phyloP scores from a whole-genome alignment of 1,140 invertebrate species.

The Phortica variegata region DNA sequence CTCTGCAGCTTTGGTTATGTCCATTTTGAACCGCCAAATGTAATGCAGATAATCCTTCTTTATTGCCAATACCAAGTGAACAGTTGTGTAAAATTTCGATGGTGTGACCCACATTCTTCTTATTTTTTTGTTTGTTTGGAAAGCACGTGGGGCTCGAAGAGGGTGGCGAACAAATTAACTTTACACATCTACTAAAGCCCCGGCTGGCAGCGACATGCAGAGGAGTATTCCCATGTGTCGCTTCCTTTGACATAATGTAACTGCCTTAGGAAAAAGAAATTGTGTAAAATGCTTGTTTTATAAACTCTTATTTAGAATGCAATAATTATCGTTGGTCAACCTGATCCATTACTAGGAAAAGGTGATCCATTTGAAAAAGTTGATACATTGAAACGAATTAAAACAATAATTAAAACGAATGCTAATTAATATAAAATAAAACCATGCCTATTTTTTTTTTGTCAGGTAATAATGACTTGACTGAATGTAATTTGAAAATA shows the following conservation, averaged over 20 bases:
- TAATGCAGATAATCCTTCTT: constrained; percentile 87
- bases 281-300: not conserved
- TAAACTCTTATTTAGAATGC: not conserved
- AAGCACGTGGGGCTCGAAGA: constrained; percentile 4
- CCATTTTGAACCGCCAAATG: constrained; percentile 95
- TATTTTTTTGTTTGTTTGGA: constrained; percentile 28
- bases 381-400: too few species aligned
- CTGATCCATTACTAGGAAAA: too few species aligned
- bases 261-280: too few species aligned
- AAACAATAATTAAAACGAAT: too few species aligned
- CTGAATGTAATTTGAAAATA: too few species aligned
- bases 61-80: constrained; percentile 75
- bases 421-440: too few species aligned
- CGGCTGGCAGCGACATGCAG: constrained; percentile 94
- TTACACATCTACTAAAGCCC: constrained; percentile 84
- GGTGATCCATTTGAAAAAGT: too few species aligned
- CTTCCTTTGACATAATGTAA: constrained; percentile 34
- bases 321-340: too few species aligned
- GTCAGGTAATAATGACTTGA: too few species aligned
- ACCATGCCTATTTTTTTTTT: too few species aligned
- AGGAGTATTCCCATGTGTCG: constrained; percentile 84
- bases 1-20: constrained; percentile 91
- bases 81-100: constrained; percentile 66
- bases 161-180: constrained; percentile 67
- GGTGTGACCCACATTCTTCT: constrained; percentile 25